Base-by-base conservation (phyloP, 2,113 vertebrate species). In the Xenopus borealis region DNA sequence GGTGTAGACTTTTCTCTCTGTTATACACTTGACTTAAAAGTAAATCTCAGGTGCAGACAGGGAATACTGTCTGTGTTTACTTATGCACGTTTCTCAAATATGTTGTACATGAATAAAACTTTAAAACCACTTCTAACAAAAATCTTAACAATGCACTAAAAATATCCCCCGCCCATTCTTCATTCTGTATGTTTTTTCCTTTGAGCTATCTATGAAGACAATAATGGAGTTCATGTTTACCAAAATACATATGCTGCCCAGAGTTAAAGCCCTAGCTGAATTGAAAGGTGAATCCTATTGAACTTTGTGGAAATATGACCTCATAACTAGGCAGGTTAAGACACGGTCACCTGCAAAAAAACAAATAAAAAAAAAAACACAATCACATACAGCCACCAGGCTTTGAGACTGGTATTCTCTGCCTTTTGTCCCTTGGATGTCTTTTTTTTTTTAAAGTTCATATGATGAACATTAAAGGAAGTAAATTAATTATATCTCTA, bases 361-460 rank as follows among this genome's bases (percentile, higher is more conserved):
- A 27, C 23, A 50, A 50, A n/a, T n/a, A n/a, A n/a, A n/a, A n/a
- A n/a, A n/a, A 50, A 40, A 79, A 89, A 79, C 79, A 81, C 71
- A 91, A 81, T 65, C 50, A 30, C 76, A 80, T 79, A 81, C 79
- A 90, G 82, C 86, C 83, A 83, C 20, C n/a, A 82, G 77, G 80
- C 82, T 89, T 89, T 81, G 85, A 81, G n/a, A 61, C 33, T 86
- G 82, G 87, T 79, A 83, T 82, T 88, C 86, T 80, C 78, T 78
- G 81, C 72, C 74, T 81, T 86, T 83, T 86, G 73, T 85, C 80
- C 66, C 45, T 62, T 63, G 67, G 17, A 79, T 78, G 64, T 80
- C 79, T 87, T 88, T 90, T 82, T 89, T 86, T 89, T 87, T 88
- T 82, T 78, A 46, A 85, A 82, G 84, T 86, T 91, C 82, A 88